These are phyloP conservation scores for Podabrus alpinus DNA, from an alignment of 2,888 invertebrate genomes.

Conservation along the genomic window DNA sequence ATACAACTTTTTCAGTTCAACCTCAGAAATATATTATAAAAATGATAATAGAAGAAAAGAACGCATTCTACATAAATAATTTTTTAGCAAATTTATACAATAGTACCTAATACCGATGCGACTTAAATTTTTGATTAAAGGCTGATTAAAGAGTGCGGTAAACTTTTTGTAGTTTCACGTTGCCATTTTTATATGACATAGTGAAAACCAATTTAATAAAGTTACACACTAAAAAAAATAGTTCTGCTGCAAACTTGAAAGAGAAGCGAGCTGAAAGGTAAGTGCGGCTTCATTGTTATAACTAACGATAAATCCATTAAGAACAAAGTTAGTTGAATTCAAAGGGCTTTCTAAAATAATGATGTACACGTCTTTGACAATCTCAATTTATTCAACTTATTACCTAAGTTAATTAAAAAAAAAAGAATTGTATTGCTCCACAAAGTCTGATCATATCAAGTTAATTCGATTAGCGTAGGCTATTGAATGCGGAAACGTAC, in stretches of 20 bases:
- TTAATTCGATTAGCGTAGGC: not conserved
- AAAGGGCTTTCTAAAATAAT: not conserved
- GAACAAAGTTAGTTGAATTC: not conserved
- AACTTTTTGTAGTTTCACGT: too few species aligned
- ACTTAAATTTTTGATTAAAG: too few species aligned
- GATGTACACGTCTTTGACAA: not conserved
- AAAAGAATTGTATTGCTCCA: not conserved
- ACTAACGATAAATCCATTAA: not conserved
- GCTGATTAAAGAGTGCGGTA: not conserved
- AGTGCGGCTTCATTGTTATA: not conserved
- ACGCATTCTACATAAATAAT: too few species aligned
- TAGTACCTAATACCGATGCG: too few species aligned
- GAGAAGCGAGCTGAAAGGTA: not conserved
- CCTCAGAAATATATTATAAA: too few species aligned
- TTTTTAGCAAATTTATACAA: too few species aligned
- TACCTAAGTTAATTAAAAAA: not conserved
- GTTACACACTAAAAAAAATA: not conserved
- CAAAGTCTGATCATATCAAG: not conserved
- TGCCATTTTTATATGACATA: not conserved
- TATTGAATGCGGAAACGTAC: not conserved
- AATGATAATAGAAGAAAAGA: too few species aligned
- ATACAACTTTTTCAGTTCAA: too few species aligned
- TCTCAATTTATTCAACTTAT: not conserved
- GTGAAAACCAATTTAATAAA: not conserved
- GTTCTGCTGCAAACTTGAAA: not conserved